These are phyloP conservation scores for Ibycter americanus DNA, from an alignment of 2,797 vertebrate species.

Conservation along the genomic window DNA sequence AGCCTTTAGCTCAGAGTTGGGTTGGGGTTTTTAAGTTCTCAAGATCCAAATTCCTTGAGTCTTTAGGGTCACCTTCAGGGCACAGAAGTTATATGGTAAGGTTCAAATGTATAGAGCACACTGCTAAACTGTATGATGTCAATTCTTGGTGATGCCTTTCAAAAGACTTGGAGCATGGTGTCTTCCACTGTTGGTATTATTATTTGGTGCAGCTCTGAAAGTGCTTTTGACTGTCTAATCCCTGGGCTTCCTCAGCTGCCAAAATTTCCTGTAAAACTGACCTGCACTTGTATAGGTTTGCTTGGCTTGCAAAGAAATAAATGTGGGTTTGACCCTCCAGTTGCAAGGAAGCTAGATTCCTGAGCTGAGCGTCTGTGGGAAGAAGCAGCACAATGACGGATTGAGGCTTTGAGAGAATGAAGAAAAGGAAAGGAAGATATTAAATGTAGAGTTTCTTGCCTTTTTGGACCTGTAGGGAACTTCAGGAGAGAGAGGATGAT, in stretches of 20 bases:
- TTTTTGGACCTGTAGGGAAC: background rate
- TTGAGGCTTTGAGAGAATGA: background rate
- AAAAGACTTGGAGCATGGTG: background rate
- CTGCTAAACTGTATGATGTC: background rate
- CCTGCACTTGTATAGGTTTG: background rate
- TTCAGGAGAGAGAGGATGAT: background rate
- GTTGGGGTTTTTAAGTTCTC: background rate
- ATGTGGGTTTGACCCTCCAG: fast-evolving
- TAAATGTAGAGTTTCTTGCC: background rate
- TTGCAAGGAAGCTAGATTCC: background rate
- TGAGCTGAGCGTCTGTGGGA: background rate
- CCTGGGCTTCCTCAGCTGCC: background rate
- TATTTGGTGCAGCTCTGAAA: background rate
- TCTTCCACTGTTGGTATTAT: background rate
- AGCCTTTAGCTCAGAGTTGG: background rate
- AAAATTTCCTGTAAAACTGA: background rate
- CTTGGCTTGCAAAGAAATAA: background rate
- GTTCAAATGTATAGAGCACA: background rate
- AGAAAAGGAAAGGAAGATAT: background rate
- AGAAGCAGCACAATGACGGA: background rate
- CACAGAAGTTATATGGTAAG: background rate
- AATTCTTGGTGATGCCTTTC: background rate
- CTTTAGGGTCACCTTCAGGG: background rate
- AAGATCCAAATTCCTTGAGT: background rate
- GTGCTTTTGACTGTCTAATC: background rate